Evolutionary conservation across 2,888 invertebrate species (phyloP).

Genomic region (Hypolimnas misippus): DNA sequence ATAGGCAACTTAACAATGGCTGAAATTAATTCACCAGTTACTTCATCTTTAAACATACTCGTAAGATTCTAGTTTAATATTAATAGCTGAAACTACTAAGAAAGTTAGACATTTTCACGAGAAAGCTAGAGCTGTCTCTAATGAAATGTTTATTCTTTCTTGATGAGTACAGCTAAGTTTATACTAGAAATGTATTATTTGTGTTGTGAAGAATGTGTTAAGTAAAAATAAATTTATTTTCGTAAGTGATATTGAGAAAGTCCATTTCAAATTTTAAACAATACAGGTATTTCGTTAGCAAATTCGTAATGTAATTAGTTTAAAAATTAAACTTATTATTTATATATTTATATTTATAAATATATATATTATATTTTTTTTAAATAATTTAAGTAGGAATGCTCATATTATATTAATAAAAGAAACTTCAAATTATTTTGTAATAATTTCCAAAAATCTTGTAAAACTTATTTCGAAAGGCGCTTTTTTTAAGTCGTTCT

Average conservation of each 20-base stretch:
- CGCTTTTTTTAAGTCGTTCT: too few species aligned
- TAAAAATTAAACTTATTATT: too few species aligned
- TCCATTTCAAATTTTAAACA: too few species aligned
- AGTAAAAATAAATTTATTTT: background rate
- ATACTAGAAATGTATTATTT: background rate
- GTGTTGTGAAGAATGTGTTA: background rate
- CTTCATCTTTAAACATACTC: conserved; percentile 2
- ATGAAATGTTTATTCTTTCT: background rate
- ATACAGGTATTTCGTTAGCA: too few species aligned
- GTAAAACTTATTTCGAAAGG: too few species aligned
- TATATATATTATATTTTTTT: too few species aligned
- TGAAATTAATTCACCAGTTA: conserved; percentile 6
- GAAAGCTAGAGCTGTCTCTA: background rate
- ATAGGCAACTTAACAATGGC: conserved; percentile 10
- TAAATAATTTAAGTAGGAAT: too few species aligned
- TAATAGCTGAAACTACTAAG: conserved; percentile 2
- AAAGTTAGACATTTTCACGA: background rate
- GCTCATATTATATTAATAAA: too few species aligned
- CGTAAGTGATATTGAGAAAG: background rate
- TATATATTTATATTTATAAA: too few species aligned
- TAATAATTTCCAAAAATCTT: too few species aligned
- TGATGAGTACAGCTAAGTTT: background rate
- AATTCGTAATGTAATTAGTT: too few species aligned
- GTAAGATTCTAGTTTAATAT: background rate
- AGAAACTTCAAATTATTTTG: too few species aligned